Evolutionary conservation across 2,113 vertebrate genomes (phyloP), one percentile per base, ranked within the genome.

Genomic region (Scopus umbretta): DNA sequence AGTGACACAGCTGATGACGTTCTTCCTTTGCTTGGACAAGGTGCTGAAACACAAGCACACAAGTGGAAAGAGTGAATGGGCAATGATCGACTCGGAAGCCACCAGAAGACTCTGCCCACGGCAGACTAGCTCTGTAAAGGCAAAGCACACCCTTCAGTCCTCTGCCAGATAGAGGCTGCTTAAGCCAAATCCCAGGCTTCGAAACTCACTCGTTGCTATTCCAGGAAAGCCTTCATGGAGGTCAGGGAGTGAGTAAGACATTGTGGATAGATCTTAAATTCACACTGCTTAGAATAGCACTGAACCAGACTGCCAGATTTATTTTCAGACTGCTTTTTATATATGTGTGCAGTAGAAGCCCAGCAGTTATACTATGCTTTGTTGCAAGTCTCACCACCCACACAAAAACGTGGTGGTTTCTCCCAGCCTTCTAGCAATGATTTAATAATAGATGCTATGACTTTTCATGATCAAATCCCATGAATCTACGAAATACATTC

Each of bases 1-100:
- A 1, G 99, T 99, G 96, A 99, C 99, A 10, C 99, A 99, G 98
- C 99, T 99, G 98, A 99, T 99, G 96, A 99, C 99, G 9, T 99
- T 99, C 97, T 99, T 99, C 91, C 99, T 98, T 94, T 99, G 99
- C 97, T 99, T 99, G 92, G 99, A 99, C 92, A 99, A 98, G 26
- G 98, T 98, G 98, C 99, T 99, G 98, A 95, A 96, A 97, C 10
- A 70, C 38, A 94, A 90, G 58, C 34, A 88, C 49, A 91, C 16
- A 42, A 67, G 49, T 21, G 63, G 91, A 73, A 93, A 92, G 80
- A 65, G 88, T 97, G 88, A 97, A 83, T 0, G 19, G 78, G 53
- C 38, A 73, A 4, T 1, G 16, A 76, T 10, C 1, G 0, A 43
- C 62, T 50, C 0, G 0, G 67, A 81, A 53, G 61, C 14, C 56